Evolutionary conservation across 2,797 vertebrate species (phyloP).

Genomic region (Alca torda): DNA sequence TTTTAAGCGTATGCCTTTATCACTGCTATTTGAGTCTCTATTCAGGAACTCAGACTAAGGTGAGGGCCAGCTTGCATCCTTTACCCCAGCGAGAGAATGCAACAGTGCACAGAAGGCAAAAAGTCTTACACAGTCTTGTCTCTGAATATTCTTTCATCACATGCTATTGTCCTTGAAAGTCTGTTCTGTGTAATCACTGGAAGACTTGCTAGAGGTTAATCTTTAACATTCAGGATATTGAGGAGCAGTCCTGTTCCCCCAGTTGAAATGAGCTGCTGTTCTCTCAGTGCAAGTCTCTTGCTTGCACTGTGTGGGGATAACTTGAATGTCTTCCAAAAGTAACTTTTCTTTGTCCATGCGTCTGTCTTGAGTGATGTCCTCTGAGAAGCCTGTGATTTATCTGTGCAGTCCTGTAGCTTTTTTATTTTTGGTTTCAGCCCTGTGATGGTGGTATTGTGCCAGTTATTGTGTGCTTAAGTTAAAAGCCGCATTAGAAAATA

Average conservation of each 20-base stretch:
- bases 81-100: not conserved
- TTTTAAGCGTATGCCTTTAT: not conserved
- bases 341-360: not conserved
- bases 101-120: not conserved
- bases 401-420: not conserved
- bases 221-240: not conserved
- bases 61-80: not conserved
- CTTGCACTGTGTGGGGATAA: not conserved
- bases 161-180: not conserved
- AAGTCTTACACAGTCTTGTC: not conserved
- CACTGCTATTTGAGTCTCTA: not conserved
- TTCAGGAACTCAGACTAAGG: not conserved
- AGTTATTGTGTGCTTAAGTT: not conserved
- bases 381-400: not conserved
- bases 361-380: not conserved
- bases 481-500: not conserved
- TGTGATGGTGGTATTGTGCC: not conserved
- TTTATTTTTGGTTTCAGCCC: not conserved
- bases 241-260: not conserved
- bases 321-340: not conserved
- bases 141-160: conserved; percentile 5
- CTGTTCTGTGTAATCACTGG: not conserved
- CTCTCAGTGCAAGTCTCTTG: not conserved
- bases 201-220: not conserved
- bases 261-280: not conserved